phyloP scores from a whole-genome alignment of 30 jellyfish, hydroid and myxozoan genomes.

The Haliclystus octoradiatus region DNA sequence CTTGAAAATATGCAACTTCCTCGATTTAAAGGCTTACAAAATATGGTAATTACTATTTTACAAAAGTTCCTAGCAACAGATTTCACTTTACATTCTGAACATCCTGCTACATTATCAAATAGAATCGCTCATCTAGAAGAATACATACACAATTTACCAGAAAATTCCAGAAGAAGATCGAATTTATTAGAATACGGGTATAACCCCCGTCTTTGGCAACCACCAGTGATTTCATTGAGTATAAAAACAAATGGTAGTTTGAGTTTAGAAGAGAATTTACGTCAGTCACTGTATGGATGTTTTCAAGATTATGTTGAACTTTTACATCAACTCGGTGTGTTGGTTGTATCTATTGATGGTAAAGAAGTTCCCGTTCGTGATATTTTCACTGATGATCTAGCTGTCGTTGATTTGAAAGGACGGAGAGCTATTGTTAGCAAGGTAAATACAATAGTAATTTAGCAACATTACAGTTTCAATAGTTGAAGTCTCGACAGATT shows the following conservation, averaged over 20 bases:
- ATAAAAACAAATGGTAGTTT: conserved; percentile 49
- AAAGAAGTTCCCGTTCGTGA: conserved; percentile 25
- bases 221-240: conserved; percentile 5
- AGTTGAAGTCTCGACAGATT: too few species aligned
- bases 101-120: too few species aligned
- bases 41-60: too few species aligned
- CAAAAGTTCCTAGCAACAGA: too few species aligned
- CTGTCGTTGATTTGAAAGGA: conserved; percentile 54
- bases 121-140: too few species aligned
- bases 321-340: conserved; percentile 38
- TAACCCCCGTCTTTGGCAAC: conserved; percentile 18
- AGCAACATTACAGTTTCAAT: too few species aligned
- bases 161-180: too few species aligned
- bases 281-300: conserved; percentile 49
- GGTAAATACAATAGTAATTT: too few species aligned
- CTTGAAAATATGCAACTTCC: conserved; percentile 77
- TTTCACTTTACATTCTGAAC: too few species aligned
- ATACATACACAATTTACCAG: too few species aligned
- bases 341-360: conserved; percentile 34
- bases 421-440: conserved; percentile 57
- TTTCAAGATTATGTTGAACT: conserved; percentile 38
- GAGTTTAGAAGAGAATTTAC: conserved; percentile 49
- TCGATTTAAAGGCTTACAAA: conserved; percentile 29
- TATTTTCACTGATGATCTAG: conserved; percentile 49
- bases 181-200: conserved; percentile 35